Evolutionary conservation across 1,140 invertebrate species (phyloP).

Genomic region (Drosophila bipectinata): DNA sequence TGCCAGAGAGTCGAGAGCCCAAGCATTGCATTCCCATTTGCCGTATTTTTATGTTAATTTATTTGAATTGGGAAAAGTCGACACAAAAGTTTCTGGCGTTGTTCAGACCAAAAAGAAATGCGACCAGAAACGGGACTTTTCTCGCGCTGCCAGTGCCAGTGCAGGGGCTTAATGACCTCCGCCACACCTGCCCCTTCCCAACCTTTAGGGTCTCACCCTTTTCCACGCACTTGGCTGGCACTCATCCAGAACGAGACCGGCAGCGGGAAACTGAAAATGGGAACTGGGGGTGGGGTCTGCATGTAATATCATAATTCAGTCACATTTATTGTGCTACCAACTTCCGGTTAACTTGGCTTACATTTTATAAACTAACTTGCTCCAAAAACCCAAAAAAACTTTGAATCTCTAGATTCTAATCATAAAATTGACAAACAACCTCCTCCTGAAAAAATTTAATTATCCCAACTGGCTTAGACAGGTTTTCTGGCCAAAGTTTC

Average conservation of each 20-base stretch:
- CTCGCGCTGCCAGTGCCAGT: conserved; percentile 39
- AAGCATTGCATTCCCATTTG: conserved; percentile 61
- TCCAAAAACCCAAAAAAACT: conserved; percentile 16
- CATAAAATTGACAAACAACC: neutral
- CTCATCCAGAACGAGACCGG: conserved; percentile 77
- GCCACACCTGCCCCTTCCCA: neutral
- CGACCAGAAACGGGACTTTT: conserved; percentile 54
- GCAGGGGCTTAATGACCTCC: conserved; percentile 56
- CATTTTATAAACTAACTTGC: conserved; percentile 49
- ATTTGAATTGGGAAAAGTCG: conserved; percentile 63
- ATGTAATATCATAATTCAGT: conserved; percentile 71
- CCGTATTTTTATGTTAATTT: conserved; percentile 79
- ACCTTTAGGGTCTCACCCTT: conserved; percentile 23
- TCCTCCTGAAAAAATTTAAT: neutral
- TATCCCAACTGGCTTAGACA: neutral
- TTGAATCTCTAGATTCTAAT: neutral
- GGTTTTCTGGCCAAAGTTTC: neutral
- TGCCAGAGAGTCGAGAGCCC: conserved; percentile 6
- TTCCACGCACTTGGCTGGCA: conserved; percentile 66
- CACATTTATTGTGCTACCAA: conserved; percentile 71
- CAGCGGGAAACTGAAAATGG: conserved; percentile 36
- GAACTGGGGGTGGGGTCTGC: conserved; percentile 6
- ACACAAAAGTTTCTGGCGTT: conserved; percentile 54
- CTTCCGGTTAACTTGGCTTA: conserved; percentile 66
- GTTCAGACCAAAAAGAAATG: conserved; percentile 27